These are phyloP conservation scores for Folsomia candida DNA, from an alignment of 2,888 invertebrate genomes.

Conservation along the genomic window DNA sequence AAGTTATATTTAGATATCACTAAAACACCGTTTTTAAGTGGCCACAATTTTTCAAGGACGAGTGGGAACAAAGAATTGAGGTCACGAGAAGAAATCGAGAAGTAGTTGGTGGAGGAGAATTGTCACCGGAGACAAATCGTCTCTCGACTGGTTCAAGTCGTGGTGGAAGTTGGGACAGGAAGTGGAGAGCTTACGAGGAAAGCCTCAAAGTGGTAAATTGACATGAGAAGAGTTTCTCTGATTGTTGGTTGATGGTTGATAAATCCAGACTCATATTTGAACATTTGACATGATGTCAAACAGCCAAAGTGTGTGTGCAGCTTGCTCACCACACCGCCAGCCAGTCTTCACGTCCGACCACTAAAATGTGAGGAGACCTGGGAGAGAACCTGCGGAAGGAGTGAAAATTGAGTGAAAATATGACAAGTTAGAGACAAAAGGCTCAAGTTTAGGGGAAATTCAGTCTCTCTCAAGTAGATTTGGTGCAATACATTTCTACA, in stretches of 20 bases:
- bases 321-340: background rate
- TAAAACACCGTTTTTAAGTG: no score
- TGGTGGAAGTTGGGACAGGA: background rate
- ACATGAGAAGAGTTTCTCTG: background rate
- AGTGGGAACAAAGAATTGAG: no score
- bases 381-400: background rate
- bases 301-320: background rate
- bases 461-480: background rate
- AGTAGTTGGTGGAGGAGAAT: background rate
- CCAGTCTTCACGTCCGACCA: background rate
- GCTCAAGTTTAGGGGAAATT: background rate
- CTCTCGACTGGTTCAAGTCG: background rate
- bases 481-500: background rate
- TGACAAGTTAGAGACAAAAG: background rate
- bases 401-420: conserved; percentile 6
- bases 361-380: no score
- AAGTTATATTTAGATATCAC: no score
- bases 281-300: background rate
- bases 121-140: background rate
- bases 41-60: no score
- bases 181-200: background rate
- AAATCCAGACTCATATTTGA: background rate
- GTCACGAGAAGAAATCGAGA: no score
- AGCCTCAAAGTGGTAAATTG: background rate
- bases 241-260: background rate